Evolutionary conservation across 2,888 invertebrate genomes (phyloP), one percentile per base, ranked within the genome.

Genomic region (Clanis bilineata): DNA sequence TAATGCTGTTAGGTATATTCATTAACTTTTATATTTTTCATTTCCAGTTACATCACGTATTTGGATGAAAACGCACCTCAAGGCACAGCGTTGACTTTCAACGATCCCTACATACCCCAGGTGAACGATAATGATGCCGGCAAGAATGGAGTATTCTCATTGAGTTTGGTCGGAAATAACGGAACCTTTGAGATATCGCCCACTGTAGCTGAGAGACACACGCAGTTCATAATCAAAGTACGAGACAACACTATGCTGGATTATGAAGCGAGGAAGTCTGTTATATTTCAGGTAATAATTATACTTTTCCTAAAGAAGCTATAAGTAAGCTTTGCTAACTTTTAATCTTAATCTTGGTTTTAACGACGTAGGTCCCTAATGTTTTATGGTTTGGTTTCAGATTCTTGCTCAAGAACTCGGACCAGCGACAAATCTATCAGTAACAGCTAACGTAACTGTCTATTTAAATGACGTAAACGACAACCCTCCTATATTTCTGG

Each of bases 131-230:
- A 96, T 74, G 96, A 96, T 73, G 93, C 95, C 64, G 96, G 96
- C n/a, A 96, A 96, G 78, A 95, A 96, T 72, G 97, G 97, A 5
- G 95, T 97, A 6, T 97, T 97, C 78, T 95, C 96, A 0, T 88
- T 98, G 32, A 94, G 94, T 39, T 85, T 98, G 66, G 93, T 94
- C 12, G 96, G 95, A 62, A 97, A 97, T 80, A 97, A 97, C 80
- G 97, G 96, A 38, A 97, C 97, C 3, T 98, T 98, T 79, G 97
- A 97, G 82, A 95, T 98, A 60, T 93, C 94, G 5, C 98, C 98
- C 0, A 94, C 95, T 36, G 96, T 97, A 1, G 96, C 96, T 0
- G 96, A 97, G 79, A 94, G 96, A 62, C 94, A 94, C 64, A 94
- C 95, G 1, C 95, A 95, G 70, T 98, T 98, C 79, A 93, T 96